Evolutionary conservation across 2,113 vertebrate genomes (phyloP), one percentile per base, ranked within the genome.

Genomic region (Bucco capensis): DNA sequence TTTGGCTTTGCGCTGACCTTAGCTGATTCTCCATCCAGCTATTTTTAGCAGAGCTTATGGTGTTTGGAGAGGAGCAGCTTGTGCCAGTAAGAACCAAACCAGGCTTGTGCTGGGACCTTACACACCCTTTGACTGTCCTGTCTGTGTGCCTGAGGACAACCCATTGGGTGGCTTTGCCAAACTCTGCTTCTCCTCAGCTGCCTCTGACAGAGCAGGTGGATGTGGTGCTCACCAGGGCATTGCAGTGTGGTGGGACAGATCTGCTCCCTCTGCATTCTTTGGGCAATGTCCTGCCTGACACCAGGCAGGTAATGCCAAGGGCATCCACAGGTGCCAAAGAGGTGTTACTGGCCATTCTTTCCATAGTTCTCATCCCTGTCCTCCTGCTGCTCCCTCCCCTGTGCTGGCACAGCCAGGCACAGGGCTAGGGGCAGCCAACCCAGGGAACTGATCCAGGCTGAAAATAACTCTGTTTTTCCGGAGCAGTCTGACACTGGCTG

Each of bases 391-490:
- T 74, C 54, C 76, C 64, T 88, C 28, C 62, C 61, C 53, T 82
- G 44, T 0, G 0, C 75, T 79, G 82, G 71, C 88, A 89, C 53
- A 18, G 33, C 77, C 3, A 4, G 65, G 14, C 50, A 25, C 4
- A 4, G 51, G 76, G 42, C 60, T 73, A n/a, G 0, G 5, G 50
- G 77, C 72, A 91, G 54, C 23, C 94, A 92, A 76, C 50, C 64
- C 54, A 35, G 83, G 76, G 89, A 94, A 35, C 76, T 50, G 65
- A 18, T 95, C 92, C 91, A 94, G 73, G 38, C 47, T 93, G 91
- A 86, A 96, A 93, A 96, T 93, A 95, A 88, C 73, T 88, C 67
- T 30, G 31, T 90, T 94, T 88, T 94, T 88, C 88, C 4, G 5
- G 80, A 92, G 92, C 80, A 92, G 94, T 92, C 88, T 92, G 95